Conservation (phyloP, 2,113 vertebrate species). For the Indicator indicator region DNA sequence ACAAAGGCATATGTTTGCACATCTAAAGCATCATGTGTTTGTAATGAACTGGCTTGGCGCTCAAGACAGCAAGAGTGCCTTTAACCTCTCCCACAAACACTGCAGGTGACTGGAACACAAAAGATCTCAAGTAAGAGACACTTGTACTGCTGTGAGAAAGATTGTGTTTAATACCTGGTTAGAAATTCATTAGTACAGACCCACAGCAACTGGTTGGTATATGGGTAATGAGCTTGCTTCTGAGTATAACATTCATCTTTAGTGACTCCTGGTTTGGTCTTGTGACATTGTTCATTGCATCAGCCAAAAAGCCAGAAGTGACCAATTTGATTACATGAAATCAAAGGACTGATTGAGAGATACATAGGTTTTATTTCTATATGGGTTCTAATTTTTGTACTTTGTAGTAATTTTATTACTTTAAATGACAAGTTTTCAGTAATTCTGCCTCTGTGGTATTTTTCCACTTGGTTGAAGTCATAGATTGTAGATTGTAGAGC, state of each 20-base stretch:
- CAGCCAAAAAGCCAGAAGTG: neutral
- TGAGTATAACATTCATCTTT: neutral
- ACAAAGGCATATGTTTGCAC: conserved; percentile 5
- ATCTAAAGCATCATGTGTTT: neutral
- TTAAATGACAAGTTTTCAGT: neutral
- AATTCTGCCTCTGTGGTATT: neutral
- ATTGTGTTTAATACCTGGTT: neutral
- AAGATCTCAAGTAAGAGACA: neutral
- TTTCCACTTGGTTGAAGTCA: neutral
- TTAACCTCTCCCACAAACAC: neutral
- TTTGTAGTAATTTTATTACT: no score
- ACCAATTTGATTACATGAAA: neutral
- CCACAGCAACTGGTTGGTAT: neutral
- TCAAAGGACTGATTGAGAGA: neutral
- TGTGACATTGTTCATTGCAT: neutral
- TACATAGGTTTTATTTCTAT: neutral
- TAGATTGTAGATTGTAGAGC: no score
- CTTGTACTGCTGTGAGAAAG: neutral
- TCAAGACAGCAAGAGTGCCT: neutral
- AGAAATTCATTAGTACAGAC: neutral
- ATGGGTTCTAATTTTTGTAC: neutral
- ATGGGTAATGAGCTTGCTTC: neutral
- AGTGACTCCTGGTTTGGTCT: neutral
- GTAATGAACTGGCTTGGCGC: neutral
- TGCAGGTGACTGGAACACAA: neutral